Conservation (phyloP, 2,888 invertebrate species). For the Cartodere bifasciata region DNA sequence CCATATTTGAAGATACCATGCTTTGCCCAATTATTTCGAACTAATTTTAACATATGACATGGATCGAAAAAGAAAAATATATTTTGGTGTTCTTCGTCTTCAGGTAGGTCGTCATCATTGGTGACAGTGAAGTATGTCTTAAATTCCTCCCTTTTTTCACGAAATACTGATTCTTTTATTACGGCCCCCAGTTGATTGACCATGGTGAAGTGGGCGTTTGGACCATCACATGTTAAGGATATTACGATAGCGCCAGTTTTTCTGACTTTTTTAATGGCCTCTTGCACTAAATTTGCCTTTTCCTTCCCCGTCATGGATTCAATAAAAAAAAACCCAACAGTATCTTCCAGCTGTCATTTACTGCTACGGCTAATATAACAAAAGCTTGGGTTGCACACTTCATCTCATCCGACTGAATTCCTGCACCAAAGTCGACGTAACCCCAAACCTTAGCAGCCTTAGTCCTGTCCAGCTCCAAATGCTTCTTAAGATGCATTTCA, state of each 20-base stretch:
- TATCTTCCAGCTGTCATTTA: neutral
- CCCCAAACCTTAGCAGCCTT: neutral
- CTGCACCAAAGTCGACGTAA: neutral
- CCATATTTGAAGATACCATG: neutral
- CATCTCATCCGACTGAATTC: neutral
- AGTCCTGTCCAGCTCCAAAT: neutral
- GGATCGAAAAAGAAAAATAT: neutral
- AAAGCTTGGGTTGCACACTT: neutral
- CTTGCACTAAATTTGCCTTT: neutral
- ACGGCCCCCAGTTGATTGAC: slow-evolving; percentile 6
- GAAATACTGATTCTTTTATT: no score
- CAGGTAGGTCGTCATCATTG: no score
- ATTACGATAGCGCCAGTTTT: slow-evolving; percentile 10
- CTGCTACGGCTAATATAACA: neutral
- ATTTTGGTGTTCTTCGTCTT: no score
- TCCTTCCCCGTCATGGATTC: neutral
- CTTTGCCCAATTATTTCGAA: slow-evolving; percentile 1
- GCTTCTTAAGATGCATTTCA: neutral
- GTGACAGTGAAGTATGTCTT: neutral
- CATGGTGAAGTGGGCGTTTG: slow-evolving; percentile 12
- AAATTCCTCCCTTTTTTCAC: neutral
- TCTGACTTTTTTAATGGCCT: neutral
- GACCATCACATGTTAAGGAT: slow-evolving; percentile 15
- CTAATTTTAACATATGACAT: neutral
- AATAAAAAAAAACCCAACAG: neutral